Evolutionary conservation across 2,888 invertebrate genomes (phyloP).

Genomic region (Drosophila quasianomalipes): DNA sequence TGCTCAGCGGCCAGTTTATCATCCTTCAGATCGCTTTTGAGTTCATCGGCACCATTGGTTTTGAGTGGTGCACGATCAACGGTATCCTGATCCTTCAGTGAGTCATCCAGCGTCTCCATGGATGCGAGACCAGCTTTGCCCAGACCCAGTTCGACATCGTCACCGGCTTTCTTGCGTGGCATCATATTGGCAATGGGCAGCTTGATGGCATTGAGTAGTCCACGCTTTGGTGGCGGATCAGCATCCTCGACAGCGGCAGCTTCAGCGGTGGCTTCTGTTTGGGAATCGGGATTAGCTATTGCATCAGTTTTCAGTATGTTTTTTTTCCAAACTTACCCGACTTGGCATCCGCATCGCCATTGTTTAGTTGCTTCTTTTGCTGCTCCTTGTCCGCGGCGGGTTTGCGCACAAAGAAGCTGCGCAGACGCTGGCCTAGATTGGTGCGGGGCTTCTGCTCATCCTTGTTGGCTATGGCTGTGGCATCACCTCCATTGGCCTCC

Average conservation of each 20-base stretch:
- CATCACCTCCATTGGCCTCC: constrained; percentile 59
- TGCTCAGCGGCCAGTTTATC: constrained; percentile 83
- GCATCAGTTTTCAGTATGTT: too few species aligned
- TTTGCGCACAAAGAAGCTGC: constrained; percentile 87
- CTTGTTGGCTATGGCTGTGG: constrained; percentile 39
- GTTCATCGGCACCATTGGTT: constrained; percentile 88
- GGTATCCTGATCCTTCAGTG: constrained; percentile 88
- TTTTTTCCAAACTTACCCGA: constrained; percentile 76
- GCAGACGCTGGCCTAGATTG: constrained; percentile 85
- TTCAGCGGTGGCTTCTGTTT: constrained; percentile 81
- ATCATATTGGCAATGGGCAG: constrained; percentile 88
- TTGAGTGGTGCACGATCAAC: constrained; percentile 85
- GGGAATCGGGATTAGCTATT: not conserved
- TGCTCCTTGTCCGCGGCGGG: constrained; percentile 83
- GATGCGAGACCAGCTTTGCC: constrained; percentile 91
- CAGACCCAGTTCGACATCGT: constrained; percentile 87
- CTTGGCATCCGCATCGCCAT: constrained; percentile 84
- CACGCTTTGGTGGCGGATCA: constrained; percentile 85
- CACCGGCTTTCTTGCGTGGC: constrained; percentile 86
- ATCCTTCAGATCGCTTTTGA: constrained; percentile 89
- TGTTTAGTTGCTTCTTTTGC: constrained; percentile 73
- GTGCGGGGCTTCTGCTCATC: constrained; percentile 83
- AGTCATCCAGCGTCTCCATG: constrained; percentile 93
- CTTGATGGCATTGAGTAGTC: constrained; percentile 88
- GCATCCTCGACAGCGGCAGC: constrained; percentile 67